Percentiles rank a stretch among this genome's conserved stretches.
phyloP scores from a whole-genome alignment of 2,797 vertebrate species.

The Dendrocincla tyrannina region DNA sequence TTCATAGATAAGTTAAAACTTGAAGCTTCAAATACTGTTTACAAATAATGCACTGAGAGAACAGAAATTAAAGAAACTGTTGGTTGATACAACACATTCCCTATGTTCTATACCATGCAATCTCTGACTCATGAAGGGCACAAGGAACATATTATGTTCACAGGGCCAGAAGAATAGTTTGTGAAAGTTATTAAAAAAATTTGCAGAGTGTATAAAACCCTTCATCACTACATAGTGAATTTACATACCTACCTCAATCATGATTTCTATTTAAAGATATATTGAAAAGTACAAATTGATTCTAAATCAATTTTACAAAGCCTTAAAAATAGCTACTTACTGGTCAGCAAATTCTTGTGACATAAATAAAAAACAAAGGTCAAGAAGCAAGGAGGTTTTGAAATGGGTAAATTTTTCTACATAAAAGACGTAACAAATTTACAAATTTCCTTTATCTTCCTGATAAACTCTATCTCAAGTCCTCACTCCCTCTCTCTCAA shows the following conservation, averaged over 20 bases:
- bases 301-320: not conserved
- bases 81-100: constrained; percentile 3
- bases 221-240: not conserved
- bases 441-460: not conserved
- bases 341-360: not conserved
- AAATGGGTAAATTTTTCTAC: not conserved
- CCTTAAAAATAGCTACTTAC: not conserved
- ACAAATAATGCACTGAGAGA: not conserved
- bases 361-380: not conserved
- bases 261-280: not conserved
- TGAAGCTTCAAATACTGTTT: constrained; percentile 19
- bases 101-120: not conserved
- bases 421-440: not conserved
- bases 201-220: not conserved
- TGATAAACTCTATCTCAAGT: not conserved
- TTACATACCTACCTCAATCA: not conserved
- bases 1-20: constrained; percentile 38
- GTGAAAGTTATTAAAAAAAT: not conserved
- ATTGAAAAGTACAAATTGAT: not conserved
- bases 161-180: not conserved
- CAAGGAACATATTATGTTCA: not conserved
- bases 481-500: not conserved
- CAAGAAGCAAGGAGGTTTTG: not conserved
- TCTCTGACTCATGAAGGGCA: not conserved
- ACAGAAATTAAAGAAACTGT: constrained; percentile 35